Percentiles rank a stretch among this genome's conserved stretches.
phyloP scores from a whole-genome alignment of 2,797 vertebrate species.

The Corythornis leucogaster region DNA sequence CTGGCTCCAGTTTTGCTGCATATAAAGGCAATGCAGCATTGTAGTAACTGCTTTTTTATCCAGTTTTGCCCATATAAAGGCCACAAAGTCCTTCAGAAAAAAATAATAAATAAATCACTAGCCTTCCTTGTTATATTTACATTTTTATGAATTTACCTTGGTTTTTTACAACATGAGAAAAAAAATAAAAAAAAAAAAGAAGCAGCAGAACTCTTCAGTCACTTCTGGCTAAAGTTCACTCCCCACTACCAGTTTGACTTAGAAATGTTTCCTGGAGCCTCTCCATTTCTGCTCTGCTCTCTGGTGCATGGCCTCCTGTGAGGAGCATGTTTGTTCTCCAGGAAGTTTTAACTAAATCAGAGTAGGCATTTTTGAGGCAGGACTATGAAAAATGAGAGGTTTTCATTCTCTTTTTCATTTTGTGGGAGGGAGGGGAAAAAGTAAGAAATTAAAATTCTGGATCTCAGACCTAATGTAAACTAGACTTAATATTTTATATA shows the following conservation, averaged over 20 bases:
- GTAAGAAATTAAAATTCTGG: background rate
- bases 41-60: background rate
- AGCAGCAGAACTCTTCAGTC: background rate
- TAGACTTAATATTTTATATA: background rate
- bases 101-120: background rate
- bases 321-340: background rate
- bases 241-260: background rate
- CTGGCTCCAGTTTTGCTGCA: background rate
- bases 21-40: background rate
- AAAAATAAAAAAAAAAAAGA: background rate
- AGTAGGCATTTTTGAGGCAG: background rate
- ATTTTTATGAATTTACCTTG: background rate
- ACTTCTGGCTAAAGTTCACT: background rate
- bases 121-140: background rate
- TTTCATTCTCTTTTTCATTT: background rate
- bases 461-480: background rate
- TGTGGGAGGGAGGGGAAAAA: background rate
- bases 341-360: background rate
- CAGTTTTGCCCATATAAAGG: background rate
- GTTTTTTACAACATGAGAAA: background rate
- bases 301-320: background rate
- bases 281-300: background rate
- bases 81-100: background rate
- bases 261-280: background rate
- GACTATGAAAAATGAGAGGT: background rate